Evolutionary conservation across 2,113 vertebrate species (phyloP).

Genomic region (Ardeotis arabs): DNA sequence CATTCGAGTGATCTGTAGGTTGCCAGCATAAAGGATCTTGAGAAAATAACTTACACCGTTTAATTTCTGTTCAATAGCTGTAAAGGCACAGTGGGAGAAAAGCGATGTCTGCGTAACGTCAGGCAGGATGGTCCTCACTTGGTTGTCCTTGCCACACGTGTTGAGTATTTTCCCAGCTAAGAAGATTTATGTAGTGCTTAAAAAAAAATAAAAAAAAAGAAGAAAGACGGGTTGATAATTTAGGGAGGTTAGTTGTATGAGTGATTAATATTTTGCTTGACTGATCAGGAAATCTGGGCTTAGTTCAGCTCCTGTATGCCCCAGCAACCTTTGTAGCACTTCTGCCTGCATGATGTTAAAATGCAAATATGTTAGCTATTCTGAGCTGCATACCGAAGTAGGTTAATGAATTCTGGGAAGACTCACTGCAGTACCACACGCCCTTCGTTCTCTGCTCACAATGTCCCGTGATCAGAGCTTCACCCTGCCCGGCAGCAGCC

Average conservation of each 20-base stretch:
- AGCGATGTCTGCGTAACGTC: neutral
- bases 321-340: neutral
- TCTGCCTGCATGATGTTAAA: neutral
- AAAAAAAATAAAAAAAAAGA: neutral
- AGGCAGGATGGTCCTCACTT: neutral
- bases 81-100: neutral
- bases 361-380: neutral
- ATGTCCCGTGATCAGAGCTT: neutral
- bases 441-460: neutral
- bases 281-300: neutral
- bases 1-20: neutral
- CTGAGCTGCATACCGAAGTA: neutral
- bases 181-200: neutral
- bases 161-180: neutral
- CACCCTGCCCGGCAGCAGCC: neutral
- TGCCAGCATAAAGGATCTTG: neutral
- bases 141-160: neutral
- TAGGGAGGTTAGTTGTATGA: neutral
- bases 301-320: neutral
- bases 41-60: neutral
- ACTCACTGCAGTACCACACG: neutral
- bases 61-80: neutral
- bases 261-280: neutral
- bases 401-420: conserved; percentile 17
- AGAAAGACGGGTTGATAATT: neutral